Conservation (phyloP, 2,113 vertebrate genomes). For the Ciconia maguari region DNA sequence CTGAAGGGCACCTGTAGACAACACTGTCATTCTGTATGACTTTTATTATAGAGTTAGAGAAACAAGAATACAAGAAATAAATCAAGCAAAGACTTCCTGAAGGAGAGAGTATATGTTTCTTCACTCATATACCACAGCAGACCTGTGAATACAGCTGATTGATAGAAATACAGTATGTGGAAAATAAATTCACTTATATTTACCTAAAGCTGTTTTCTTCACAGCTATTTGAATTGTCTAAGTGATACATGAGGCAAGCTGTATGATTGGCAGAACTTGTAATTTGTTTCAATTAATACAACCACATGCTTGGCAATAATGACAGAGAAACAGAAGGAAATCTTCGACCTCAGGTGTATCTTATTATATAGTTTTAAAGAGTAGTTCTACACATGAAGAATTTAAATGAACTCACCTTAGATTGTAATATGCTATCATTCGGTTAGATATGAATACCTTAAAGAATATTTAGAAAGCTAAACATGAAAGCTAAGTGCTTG, state of each 20-base stretch:
- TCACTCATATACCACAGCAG: not conserved
- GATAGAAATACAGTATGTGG: not conserved
- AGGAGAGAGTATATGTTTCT: not conserved
- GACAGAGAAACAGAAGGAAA: not conserved
- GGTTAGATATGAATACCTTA: not conserved
- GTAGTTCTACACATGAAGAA: not conserved
- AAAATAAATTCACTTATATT: not conserved
- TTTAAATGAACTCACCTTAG: not conserved
- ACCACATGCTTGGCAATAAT: not conserved
- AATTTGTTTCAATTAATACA: not conserved
- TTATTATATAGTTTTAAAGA: not conserved
- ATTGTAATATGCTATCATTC: not conserved
- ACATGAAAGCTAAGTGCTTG: not conserved
- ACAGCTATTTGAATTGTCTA: not conserved
- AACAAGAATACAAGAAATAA: slow-evolving; percentile 37
- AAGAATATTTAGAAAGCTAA: not conserved
- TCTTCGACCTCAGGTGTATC: not conserved
- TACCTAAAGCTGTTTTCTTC: not conserved
- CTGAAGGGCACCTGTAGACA: slow-evolving; percentile 41
- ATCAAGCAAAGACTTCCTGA: not conserved
- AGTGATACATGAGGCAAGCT: not conserved
- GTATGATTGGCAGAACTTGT: not conserved
- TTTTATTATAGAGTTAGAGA: slow-evolving; percentile 9
- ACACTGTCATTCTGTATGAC: not conserved
- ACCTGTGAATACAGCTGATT: not conserved